Evolutionary conservation across 1,140 invertebrate species (phyloP).

Genomic region (Drosophila repleta): DNA sequence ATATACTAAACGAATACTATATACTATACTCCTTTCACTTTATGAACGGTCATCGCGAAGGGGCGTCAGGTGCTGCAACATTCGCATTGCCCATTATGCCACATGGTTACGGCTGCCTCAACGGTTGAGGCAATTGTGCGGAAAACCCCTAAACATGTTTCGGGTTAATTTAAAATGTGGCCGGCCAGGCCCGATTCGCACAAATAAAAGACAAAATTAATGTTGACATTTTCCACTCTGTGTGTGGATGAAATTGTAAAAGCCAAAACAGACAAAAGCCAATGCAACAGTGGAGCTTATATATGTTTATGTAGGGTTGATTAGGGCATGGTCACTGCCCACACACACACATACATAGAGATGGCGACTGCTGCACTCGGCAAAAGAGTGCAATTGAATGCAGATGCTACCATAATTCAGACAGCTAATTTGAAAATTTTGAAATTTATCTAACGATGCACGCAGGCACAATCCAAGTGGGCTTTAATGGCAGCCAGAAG

Average conservation of each 20-base stretch:
- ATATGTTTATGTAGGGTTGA: conserved; percentile 22
- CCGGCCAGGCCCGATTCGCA: conserved; percentile 66
- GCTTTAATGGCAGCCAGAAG: not conserved
- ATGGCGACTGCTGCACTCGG: conserved; percentile 53
- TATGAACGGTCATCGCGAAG: conserved; percentile 8
- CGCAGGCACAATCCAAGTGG: conserved; percentile 32
- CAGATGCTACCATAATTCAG: conserved; percentile 74
- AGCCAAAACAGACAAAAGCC: conserved; percentile 50
- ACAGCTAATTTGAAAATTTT: conserved; percentile 73
- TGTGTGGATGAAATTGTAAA: conserved; percentile 70
- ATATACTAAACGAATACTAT: too few species aligned
- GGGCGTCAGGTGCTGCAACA: conserved; percentile 67
- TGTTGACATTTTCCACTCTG: conserved; percentile 82
- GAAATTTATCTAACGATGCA: conserved; percentile 71
- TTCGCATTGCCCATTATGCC: conserved; percentile 54
- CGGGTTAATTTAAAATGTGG: conserved; percentile 83
- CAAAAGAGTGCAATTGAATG: conserved; percentile 68
- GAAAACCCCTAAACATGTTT: conserved; percentile 83
- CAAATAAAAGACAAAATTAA: conserved; percentile 76
- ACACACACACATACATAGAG: conserved; percentile 10
- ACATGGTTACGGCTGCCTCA: conserved; percentile 51
- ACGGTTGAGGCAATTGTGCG: conserved; percentile 75
- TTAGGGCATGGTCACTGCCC: conserved; percentile 28
- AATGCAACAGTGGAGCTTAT: conserved; percentile 31
- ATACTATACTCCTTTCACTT: too few species aligned